A percentile compares a stretch with the other conserved stretches of the same genome.
Evolutionary conservation across 2,888 invertebrate species (phyloP).

Genomic region (Caenorhabditis japonica): DNA sequence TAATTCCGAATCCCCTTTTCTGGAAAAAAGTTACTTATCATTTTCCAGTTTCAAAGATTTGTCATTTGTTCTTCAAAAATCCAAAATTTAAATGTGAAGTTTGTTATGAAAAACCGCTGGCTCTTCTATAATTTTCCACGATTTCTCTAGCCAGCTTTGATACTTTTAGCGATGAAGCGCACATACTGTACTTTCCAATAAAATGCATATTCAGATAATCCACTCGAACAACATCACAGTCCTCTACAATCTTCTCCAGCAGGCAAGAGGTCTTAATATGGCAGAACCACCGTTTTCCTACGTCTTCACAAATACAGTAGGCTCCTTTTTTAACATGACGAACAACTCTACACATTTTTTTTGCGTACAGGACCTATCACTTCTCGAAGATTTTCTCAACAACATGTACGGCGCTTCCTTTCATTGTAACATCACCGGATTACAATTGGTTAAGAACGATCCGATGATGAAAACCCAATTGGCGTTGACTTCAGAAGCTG

Average conservation of each 20-base stretch:
- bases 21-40: no score
- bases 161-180: no score
- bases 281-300: slow-evolving; percentile 73
- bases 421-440: slow-evolving; percentile 75
- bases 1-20: no score
- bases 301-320: slow-evolving; percentile 73
- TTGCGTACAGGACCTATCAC: slow-evolving; percentile 72
- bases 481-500: slow-evolving; percentile 72
- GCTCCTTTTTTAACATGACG: not conserved
- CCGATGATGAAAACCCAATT: slow-evolving; percentile 75
- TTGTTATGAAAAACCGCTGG: no score
- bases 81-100: no score
- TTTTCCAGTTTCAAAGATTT: no score
- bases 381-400: slow-evolving; percentile 74
- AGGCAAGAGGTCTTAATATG: slow-evolving; percentile 73
- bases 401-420: slow-evolving; percentile 66
- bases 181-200: not conserved
- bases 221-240: slow-evolving; percentile 73
- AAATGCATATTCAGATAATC: slow-evolving; percentile 62
- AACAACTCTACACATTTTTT: not conserved
- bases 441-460: slow-evolving; percentile 71
- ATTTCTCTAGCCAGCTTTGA: no score
- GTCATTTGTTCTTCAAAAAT: no score
- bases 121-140: no score
- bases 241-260: slow-evolving; percentile 69